These are phyloP conservation scores for Poecilia gillii DNA, from an alignment of 2,797 vertebrate species.

Conservation along the genomic window DNA sequence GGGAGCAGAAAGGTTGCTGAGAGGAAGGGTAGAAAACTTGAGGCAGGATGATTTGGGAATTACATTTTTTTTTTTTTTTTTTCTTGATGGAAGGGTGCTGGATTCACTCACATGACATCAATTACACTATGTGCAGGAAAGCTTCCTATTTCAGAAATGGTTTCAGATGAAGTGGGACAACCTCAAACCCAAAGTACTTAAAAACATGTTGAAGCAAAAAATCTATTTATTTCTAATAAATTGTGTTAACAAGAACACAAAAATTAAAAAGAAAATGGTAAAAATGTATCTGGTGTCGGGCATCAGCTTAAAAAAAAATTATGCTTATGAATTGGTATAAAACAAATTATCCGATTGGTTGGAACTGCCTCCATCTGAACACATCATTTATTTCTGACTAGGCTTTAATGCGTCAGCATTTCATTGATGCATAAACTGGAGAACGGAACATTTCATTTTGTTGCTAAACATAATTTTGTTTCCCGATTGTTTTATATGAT, in stretches of 20 bases:
- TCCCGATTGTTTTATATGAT: constrained; percentile 13
- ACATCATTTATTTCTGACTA: constrained; percentile 28
- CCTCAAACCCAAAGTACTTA: constrained; percentile 14
- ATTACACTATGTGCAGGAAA: constrained; percentile 41
- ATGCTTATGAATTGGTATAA: constrained; percentile 15
- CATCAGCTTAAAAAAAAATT: not conserved
- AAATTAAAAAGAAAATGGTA: not conserved
- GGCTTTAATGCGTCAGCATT: constrained; percentile 47
- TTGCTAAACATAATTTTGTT: not conserved
- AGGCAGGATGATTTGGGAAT: constrained; percentile 56
- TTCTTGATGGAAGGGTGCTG: not conserved
- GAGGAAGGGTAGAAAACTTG: constrained; percentile 34
- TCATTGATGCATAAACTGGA: constrained; percentile 44
- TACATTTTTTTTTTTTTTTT: constrained; percentile 24
- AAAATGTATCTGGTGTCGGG: constrained; percentile 13
- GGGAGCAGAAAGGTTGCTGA: constrained; percentile 27
- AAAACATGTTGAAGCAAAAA: constrained; percentile 42
- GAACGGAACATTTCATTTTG: constrained; percentile 59
- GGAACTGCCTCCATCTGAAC: constrained; percentile 25
- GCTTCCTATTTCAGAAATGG: constrained; percentile 19
- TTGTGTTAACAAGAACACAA: constrained; percentile 17
- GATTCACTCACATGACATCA: constrained; percentile 51
- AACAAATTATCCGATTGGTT: constrained; percentile 20
- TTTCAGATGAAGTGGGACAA: not conserved
- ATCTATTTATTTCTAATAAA: constrained; percentile 34